Conservation (phyloP, 2,113 vertebrate species). For the Lagenorhynchus albirostris region DNA sequence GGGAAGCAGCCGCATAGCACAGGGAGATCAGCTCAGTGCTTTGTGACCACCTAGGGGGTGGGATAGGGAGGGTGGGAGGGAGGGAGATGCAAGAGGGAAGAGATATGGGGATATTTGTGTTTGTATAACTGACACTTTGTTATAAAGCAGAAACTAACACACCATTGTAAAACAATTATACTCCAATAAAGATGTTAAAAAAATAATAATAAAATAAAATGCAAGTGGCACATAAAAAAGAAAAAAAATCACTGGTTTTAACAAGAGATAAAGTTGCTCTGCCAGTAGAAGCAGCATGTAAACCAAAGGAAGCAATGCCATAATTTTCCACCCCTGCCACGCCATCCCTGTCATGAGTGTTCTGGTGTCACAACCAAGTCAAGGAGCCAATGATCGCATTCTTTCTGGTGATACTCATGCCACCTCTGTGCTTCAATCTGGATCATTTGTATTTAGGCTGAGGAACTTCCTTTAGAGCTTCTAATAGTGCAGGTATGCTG, state of each 20-base stretch:
- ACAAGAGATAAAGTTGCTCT: background rate
- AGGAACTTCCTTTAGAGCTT: background rate
- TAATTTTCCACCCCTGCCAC: fast-evolving
- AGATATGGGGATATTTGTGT: no score
- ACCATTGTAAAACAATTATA: no score
- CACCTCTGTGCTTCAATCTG: background rate
- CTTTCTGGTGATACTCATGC: fast-evolving
- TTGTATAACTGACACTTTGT: no score
- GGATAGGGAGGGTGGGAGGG: no score
- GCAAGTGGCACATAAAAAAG: no score
- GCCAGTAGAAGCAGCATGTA: fast-evolving
- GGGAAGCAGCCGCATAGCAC: no score
- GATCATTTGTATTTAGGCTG: background rate
- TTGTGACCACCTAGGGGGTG: no score
- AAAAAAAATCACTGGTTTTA: background rate
- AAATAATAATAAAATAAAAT: no score
- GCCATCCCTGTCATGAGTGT: fast-evolving
- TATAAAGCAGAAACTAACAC: no score
- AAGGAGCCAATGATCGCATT: fast-evolving
- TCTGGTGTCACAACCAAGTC: background rate
- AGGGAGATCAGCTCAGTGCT: no score
- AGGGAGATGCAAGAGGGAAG: no score
- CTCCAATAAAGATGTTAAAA: no score
- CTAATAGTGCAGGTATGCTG: fast-evolving
- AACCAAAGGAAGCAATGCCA: background rate